Conservation (phyloP, 2,888 invertebrate genomes). For the Pseudoips prasinana region DNA sequence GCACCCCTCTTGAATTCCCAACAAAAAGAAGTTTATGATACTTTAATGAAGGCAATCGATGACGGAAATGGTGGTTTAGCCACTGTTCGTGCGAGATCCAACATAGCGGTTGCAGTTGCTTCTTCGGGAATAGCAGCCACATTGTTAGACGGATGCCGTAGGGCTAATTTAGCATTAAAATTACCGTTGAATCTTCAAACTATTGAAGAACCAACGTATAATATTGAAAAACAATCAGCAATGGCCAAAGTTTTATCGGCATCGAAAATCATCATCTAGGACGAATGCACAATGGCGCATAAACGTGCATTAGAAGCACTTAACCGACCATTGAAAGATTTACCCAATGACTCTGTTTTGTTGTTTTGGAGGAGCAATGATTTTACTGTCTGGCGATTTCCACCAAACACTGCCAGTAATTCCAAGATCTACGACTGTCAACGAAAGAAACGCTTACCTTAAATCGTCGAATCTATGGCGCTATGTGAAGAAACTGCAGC, state of each 20-base stretch:
- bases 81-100: constrained; percentile 4
- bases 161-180: constrained; percentile 24
- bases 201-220: constrained; percentile 31
- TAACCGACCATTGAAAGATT: constrained; percentile 20
- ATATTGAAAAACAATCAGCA: constrained; percentile 24
- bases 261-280: constrained; percentile 21
- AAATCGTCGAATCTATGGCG: constrained; percentile 27
- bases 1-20: constrained; percentile 19
- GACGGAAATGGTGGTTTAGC: constrained; percentile 27
- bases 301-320: constrained; percentile 28
- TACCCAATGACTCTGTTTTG: constrained; percentile 17
- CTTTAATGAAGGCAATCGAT: constrained; percentile 27
- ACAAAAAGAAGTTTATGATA: constrained; percentile 30
- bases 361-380: constrained; percentile 20
- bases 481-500: constrained; percentile 16
- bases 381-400: constrained; percentile 24
- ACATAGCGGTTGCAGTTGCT: constrained; percentile 7
- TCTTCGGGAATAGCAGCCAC: too few relatives aligned
- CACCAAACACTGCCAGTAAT: too few relatives aligned
- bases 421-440: constrained; percentile 22
- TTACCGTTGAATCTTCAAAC: constrained; percentile 28
- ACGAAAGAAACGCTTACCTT: constrained; percentile 26
- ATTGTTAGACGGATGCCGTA: too few relatives aligned
- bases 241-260: constrained; percentile 20
- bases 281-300: too few relatives aligned